Evolutionary conservation across 2,797 vertebrate genomes (phyloP).

Genomic region (Adelosebastes latens): DNA sequence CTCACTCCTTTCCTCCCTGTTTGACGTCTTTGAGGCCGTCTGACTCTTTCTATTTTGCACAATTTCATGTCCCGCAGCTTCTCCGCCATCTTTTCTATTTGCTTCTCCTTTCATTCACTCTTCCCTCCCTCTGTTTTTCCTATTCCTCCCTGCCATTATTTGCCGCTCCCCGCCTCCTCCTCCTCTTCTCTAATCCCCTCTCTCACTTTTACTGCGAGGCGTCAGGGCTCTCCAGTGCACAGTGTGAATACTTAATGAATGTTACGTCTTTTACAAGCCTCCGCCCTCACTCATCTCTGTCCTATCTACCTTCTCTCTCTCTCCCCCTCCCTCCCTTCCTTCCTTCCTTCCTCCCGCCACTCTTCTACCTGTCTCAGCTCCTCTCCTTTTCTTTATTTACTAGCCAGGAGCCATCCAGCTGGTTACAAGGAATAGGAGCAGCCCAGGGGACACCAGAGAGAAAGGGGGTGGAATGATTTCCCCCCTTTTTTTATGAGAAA

Average conservation of each 20-base stretch:
- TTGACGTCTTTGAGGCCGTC: background rate
- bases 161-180: background rate
- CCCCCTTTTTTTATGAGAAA: conserved; percentile 1
- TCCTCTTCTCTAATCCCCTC: conserved; percentile 28
- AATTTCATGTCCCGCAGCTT: background rate
- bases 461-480: background rate
- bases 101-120: conserved; percentile 14
- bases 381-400: conserved; percentile 58
- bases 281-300: conserved; percentile 26
- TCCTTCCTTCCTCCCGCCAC: background rate
- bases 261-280: conserved; percentile 64
- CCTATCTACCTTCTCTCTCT: background rate
- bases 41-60: background rate
- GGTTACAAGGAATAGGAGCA: conserved; percentile 47
- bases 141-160: conserved; percentile 16
- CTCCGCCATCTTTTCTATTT: conserved; percentile 1
- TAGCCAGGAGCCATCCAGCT: conserved; percentile 55
- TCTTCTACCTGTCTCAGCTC: conserved; percentile 31
- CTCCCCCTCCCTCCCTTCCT: background rate
- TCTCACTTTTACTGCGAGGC: conserved; percentile 56
- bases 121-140: background rate
- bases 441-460: conserved; percentile 39
- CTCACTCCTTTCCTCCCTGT: background rate
- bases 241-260: conserved; percentile 72
- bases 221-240: conserved; percentile 50